Percentiles rank a stretch among this genome's conserved stretches.
Conservation (phyloP, 2,113 vertebrate species). For the Entelurus aequoreus region DNA sequence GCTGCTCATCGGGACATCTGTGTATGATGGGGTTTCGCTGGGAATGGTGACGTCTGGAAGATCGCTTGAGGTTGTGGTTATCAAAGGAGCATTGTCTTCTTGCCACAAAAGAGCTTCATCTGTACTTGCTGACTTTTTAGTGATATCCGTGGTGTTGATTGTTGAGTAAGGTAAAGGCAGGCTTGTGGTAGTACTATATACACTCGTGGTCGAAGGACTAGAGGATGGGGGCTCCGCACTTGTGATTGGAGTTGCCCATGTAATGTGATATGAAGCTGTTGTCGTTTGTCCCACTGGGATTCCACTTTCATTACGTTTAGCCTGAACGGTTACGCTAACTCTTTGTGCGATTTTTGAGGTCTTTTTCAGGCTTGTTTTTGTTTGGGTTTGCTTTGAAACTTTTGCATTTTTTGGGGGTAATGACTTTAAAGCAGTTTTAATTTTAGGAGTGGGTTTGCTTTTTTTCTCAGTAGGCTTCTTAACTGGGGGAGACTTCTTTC, state of each 20-base stretch:
- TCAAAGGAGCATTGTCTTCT: conserved; percentile 1
- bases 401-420: conserved; percentile 14
- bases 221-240: conserved; percentile 22
- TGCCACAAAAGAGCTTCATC: conserved; percentile 29
- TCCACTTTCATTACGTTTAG: conserved; percentile 26
- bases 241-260: conserved; percentile 10
- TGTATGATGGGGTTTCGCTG: conserved; percentile 25
- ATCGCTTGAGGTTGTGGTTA: conserved; percentile 9
- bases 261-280: conserved; percentile 4
- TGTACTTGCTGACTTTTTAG: conserved; percentile 13
- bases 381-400: conserved; percentile 26
- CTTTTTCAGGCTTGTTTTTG: conserved; percentile 28
- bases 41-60: conserved; percentile 29
- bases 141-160: conserved; percentile 26
- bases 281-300: conserved; percentile 21
- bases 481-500: conserved; percentile 4
- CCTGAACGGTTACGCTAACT: conserved; percentile 10
- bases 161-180: conserved; percentile 13
- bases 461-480: neutral
- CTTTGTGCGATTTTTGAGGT: conserved; percentile 23
- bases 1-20: conserved; percentile 27
- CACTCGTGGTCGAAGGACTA: conserved; percentile 8
- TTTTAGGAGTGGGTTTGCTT: conserved; percentile 20
- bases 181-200: conserved; percentile 25
- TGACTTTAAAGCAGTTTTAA: neutral